Base-by-base conservation (phyloP, 1,140 invertebrate genomes). In the Bombus cullumanus region DNA sequence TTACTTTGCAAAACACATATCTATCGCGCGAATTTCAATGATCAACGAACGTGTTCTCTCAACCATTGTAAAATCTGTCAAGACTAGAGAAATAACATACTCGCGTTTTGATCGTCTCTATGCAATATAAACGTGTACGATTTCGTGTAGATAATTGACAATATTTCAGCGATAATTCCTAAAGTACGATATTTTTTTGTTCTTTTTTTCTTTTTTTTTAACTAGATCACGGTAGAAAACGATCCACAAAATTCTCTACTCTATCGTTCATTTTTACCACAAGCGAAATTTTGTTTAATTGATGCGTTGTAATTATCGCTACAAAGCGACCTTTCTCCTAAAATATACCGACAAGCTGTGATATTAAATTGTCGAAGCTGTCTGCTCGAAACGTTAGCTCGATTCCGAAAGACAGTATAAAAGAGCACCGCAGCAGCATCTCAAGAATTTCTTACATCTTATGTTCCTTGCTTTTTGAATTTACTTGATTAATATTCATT, bases 71-170 rank as follows among this genome's bases (percentile, higher is more conserved):
- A 76, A 76, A 83, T 47, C 25, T 66, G 28, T 57, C 15, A 72
- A 74, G 53, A 73, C 47, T 43, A 34, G 59, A 75, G 39, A 34
- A 73, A 62, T 69, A 34, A 68, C 41, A n/a, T 59, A 37, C 25
- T n/a, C 68, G 68, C 85, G 75, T 31, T 77, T 41, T 62, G 73
- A 73, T 66, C 28, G 28, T 71, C 78, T 62, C 13, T 74, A 28
- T 57, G 69, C 47, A 34, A 34, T 79, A 76, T 41, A 76, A 88
- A 73, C 64, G 34, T 69, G 64, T 66, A 72, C 37, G 68, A 34
- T 57, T 81, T 57, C 34, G 78, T 78, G 71, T 80, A 89, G 86
- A 84, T 90, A 90, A 90, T 87, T 90, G 88, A 90, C 88, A 83
- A 89, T 89, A 53, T 25, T 74, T 86, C 62, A 89, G 88, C 78